phyloP scores from a whole-genome alignment of 2,113 vertebrate species.

The Nycticryphes semicollaris region DNA sequence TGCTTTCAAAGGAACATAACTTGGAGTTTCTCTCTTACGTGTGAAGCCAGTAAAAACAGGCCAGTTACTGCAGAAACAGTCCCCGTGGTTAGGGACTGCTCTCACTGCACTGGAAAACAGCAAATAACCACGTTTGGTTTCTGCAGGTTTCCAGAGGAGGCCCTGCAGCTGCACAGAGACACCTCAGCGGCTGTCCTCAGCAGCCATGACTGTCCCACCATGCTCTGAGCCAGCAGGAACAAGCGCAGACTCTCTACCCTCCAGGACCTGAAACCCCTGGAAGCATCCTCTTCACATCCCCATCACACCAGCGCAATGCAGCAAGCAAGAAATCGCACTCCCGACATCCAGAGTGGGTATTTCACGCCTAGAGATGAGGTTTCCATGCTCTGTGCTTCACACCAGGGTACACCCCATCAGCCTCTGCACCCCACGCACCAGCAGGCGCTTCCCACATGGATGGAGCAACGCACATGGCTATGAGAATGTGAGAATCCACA shows the following conservation, averaged over 20 bases:
- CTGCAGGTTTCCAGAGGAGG: not conserved
- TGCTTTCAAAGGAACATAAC: not conserved
- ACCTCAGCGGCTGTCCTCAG: not conserved
- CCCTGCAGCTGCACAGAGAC: not conserved
- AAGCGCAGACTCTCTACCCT: not conserved
- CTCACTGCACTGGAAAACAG: not conserved
- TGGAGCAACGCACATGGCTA: fast-evolving
- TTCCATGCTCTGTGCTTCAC: not conserved
- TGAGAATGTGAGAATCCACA: not conserved
- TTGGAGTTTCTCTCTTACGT: fast-evolving
- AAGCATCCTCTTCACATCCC: not conserved
- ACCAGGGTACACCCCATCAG: not conserved
- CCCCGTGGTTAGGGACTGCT: fast-evolving
- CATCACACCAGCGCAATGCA: fast-evolving
- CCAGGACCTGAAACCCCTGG: not conserved
- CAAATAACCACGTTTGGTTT: not conserved
- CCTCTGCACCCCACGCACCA: fast-evolving
- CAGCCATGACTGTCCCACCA: not conserved
- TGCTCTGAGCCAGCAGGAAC: not conserved
- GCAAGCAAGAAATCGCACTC: not conserved
- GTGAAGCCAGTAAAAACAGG: not conserved
- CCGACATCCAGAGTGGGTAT: fast-evolving
- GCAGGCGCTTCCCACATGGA: not conserved
- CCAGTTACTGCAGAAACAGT: not conserved
- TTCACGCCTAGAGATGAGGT: not conserved